Conservation (phyloP, 2,888 invertebrate genomes). For the Cerastoderma edule region DNA sequence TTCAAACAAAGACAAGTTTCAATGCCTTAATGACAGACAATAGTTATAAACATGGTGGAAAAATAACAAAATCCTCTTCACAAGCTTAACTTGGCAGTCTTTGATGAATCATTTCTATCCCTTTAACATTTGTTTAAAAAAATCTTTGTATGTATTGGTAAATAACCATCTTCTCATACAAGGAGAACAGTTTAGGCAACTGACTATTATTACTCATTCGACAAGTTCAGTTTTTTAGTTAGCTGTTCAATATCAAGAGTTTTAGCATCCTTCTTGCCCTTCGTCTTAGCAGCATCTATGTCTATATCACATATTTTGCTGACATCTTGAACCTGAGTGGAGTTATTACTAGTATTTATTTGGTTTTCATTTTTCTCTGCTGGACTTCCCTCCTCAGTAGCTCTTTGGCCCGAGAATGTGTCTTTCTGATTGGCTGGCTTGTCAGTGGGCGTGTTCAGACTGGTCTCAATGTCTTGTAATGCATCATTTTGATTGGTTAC, state of each 20-base stretch:
- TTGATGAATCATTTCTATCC: no score
- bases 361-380: slow-evolving; percentile 5
- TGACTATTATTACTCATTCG: slow-evolving; percentile 57
- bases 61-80: background rate
- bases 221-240: slow-evolving; percentile 54
- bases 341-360: background rate
- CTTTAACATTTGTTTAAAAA: no score
- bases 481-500: background rate
- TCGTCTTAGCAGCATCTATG: slow-evolving; percentile 11
- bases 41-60: no score
- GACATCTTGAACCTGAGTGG: slow-evolving; percentile 8
- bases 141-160: no score
- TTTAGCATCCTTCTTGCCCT: slow-evolving; percentile 9
- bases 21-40: no score
- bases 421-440: no score
- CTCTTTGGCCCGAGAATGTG: no score
- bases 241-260: slow-evolving; percentile 27
- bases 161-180: no score
- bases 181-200: background rate
- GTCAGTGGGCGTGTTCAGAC: no score
- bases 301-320: slow-evolving; percentile 17
- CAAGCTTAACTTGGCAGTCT: no score
- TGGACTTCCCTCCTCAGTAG: background rate
- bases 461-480: no score
- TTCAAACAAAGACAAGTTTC: no score